These are phyloP conservation scores for Oxyscelio sp. DNA, from an alignment of 2,888 invertebrate species.

Conservation along the genomic window DNA sequence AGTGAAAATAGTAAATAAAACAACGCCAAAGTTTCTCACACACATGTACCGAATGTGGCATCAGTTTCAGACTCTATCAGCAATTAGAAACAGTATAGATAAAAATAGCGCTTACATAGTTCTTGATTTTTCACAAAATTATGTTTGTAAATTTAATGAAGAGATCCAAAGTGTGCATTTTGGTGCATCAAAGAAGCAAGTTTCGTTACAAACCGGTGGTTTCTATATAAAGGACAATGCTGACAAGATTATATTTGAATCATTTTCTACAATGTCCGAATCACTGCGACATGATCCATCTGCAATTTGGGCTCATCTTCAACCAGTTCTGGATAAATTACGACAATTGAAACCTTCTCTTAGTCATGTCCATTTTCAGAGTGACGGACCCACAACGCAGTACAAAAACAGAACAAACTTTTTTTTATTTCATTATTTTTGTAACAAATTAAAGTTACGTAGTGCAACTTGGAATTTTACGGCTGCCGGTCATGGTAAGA, in stretches of 20 bases:
- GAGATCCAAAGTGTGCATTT: slow-evolving; percentile 49
- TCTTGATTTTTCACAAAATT: slow-evolving; percentile 53
- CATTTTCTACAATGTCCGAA: slow-evolving; percentile 5
- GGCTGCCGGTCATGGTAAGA: slow-evolving; percentile 15
- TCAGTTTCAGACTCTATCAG: slow-evolving; percentile 16
- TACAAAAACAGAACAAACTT: slow-evolving; percentile 22
- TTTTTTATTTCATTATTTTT: slow-evolving; percentile 15
- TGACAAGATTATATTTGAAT: neutral
- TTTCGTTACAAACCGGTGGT: too few relatives aligned
- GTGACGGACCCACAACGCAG: slow-evolving; percentile 6
- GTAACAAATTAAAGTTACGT: neutral
- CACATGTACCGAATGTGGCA: slow-evolving; percentile 33
- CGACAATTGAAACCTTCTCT: slow-evolving; percentile 1
- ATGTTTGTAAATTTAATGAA: slow-evolving; percentile 33
- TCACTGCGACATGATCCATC: slow-evolving; percentile 22
- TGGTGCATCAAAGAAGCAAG: slow-evolving; percentile 36
- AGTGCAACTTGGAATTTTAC: slow-evolving; percentile 25
- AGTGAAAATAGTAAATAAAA: too few relatives aligned
- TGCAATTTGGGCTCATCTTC: slow-evolving; percentile 13
- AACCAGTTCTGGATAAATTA: slow-evolving; percentile 10
- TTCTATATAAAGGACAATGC: slow-evolving; percentile 15
- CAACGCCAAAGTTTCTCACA: too few relatives aligned
- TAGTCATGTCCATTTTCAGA: neutral
- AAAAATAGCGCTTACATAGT: slow-evolving; percentile 20
- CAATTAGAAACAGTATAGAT: slow-evolving; percentile 25